phyloP scores from a whole-genome alignment of 2,113 vertebrate genomes.

The Cynoglossus semilaevis region DNA sequence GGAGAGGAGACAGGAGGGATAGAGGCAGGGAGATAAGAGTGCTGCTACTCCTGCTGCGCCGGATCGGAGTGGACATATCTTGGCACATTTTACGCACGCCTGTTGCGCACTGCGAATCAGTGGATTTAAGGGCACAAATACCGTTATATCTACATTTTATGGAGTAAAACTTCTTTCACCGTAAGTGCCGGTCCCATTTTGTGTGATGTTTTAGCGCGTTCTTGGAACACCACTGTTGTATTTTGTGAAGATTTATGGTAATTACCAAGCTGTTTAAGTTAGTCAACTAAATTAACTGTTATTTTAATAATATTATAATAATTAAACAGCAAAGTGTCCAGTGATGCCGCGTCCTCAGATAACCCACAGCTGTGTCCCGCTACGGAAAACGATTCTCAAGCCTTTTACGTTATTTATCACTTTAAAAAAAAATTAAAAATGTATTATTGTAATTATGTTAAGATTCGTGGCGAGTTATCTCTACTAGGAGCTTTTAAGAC shows the following conservation, averaged over 20 bases:
- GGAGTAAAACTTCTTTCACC: constrained; percentile 65
- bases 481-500: too few species aligned
- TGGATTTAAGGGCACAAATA: constrained; percentile 46
- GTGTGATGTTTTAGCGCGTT: background rate
- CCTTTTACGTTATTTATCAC: background rate
- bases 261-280: too few species aligned
- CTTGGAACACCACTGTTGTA: too few species aligned
- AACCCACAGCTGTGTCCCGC: constrained; percentile 27
- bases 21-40: constrained; percentile 37
- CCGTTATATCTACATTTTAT: constrained; percentile 45
- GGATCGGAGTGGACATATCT: constrained; percentile 38
- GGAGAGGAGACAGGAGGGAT: constrained; percentile 6
- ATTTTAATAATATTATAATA: background rate
- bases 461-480: too few species aligned
- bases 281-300: too few species aligned
- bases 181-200: constrained; percentile 38
- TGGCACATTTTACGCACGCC: constrained; percentile 58
- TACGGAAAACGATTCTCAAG: background rate
- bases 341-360: constrained; percentile 47
- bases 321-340: background rate
- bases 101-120: constrained; percentile 56
- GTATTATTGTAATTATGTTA: too few species aligned
- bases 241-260: background rate
- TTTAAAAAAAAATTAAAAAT: background rate
- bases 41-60: constrained; percentile 8